Conservation (phyloP, 2,797 vertebrate species). For the Jordanella pulchra region DNA sequence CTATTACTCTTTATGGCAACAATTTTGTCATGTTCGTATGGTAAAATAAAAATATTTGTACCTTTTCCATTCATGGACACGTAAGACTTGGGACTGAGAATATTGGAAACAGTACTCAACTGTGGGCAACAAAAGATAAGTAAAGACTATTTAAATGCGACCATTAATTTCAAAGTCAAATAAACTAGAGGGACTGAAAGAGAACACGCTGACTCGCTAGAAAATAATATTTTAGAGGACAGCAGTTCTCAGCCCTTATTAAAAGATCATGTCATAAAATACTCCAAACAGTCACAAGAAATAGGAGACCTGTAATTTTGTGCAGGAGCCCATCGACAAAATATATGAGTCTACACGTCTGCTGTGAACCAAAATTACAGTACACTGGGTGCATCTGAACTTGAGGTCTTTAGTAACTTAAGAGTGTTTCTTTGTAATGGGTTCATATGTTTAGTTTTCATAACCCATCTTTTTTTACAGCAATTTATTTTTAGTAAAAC, state of each 20-base stretch:
- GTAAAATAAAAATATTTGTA: not conserved
- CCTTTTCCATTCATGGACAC: conserved; percentile 22
- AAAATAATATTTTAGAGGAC: conserved; percentile 64
- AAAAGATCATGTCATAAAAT: conserved; percentile 57
- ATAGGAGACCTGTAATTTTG: conserved; percentile 74
- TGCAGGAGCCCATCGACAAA: conserved; percentile 69
- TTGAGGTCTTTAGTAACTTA: conserved; percentile 58
- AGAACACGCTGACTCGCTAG: conserved; percentile 49
- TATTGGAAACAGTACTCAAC: conserved; percentile 24
- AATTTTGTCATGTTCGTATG: conserved; percentile 20
- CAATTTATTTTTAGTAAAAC: conserved; percentile 34
- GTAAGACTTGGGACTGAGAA: conserved; percentile 17
- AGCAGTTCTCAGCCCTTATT: conserved; percentile 57
- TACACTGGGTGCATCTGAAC: conserved; percentile 48
- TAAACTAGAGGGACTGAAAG: conserved; percentile 29
- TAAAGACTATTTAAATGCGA: conserved; percentile 28
- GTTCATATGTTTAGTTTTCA: conserved; percentile 58
- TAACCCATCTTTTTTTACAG: conserved; percentile 34
- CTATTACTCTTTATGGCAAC: conserved; percentile 39
- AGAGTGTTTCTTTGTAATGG: conserved; percentile 53
- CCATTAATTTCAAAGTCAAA: conserved; percentile 33
- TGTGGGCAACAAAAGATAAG: conserved; percentile 34
- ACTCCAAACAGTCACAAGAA: conserved; percentile 59
- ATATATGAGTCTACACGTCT: conserved; percentile 72
- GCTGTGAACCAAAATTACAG: conserved; percentile 74